These are phyloP conservation scores for Aleiodes testaceus DNA, from an alignment of 2,888 invertebrate genomes.

Conservation along the genomic window DNA sequence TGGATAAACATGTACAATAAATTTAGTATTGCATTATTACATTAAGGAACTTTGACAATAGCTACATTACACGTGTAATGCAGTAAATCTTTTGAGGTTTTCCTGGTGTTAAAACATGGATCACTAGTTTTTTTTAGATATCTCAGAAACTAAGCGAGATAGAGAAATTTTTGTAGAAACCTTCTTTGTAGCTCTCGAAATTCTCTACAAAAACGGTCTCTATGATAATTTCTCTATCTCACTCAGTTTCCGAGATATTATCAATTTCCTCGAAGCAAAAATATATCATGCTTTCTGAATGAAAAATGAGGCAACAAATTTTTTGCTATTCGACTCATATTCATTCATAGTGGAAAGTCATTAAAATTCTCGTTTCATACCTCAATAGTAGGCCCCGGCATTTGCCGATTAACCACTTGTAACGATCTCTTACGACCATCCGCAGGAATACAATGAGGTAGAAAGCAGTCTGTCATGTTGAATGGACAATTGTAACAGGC, in stretches of 20 bases:
- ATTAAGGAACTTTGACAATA: not conserved
- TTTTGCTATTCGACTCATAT: no score
- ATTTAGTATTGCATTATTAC: not conserved
- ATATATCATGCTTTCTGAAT: no score
- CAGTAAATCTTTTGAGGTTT: no score
- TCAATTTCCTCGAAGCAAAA: no score
- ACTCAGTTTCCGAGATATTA: no score
- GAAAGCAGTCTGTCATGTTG: conserved; percentile 82
- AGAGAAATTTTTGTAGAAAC: no score
- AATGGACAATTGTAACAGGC: conserved; percentile 90
- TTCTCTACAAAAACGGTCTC: no score
- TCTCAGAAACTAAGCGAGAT: no score
- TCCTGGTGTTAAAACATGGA: no score
- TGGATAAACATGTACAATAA: not conserved
- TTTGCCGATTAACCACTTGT: conserved; percentile 86
- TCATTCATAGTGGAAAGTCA: not conserved
- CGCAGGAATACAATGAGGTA: conserved; percentile 87
- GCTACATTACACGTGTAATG: not conserved
- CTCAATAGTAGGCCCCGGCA: conserved; percentile 91
- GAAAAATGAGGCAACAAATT: not conserved
- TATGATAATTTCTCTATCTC: no score
- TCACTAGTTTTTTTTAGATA: no score
- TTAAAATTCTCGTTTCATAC: conserved; percentile 71
- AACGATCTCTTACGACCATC: conserved; percentile 87
- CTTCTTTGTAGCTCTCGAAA: no score